Base-by-base conservation (phyloP, 2,888 invertebrate species). In the Cryptus viduatorius region DNA sequence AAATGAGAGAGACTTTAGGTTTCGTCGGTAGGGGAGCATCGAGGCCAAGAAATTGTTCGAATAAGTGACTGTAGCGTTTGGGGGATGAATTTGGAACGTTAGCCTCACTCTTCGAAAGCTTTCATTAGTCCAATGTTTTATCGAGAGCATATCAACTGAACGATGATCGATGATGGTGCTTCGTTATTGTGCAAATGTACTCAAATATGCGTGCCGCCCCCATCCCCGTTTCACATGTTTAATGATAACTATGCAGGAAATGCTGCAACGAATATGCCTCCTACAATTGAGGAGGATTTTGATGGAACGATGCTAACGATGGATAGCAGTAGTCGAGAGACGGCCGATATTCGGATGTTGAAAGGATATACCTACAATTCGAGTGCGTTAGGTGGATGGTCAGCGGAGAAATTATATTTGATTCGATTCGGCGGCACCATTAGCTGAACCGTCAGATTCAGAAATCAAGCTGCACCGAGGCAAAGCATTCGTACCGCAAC, bases 141-240 rank as follows among this genome's bases (percentile, higher is more conserved):
- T 89, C 86, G 82, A 87, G 85, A 82, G 85, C 78, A 68, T 79
- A 68, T 79, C 69, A 14, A 29, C 71, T 83, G 85, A 83, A 82
- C 67, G 85, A 87, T 89, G 89, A 90, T 90, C 88, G 87, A 90
- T 89, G 84, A 67, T 56, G 29, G 82, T 56, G 56, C 65, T 79
- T 82, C 78, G 78, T 81, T 84, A 79, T 64, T 65, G 50, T 56
- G 81, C 69, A 73, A 50, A 84, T 48, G 46, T 79, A 75, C 69
- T 75, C 56, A 75, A 84, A 68, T 48, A 73, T 79, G 78, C 64
- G 76, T 75, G 61, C 56, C 48, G 61, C 56, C 48, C 42, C 42
- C 8, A 69, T 16, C 14, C 24, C n/a, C 31, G 8, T 29, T 19
- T 14, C 61, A n/a, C 64, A 31, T 16, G 19, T 29, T 16, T 64